Base-by-base conservation (phyloP, 2,113 vertebrate genomes). In the Cephalopholis sonnerati region DNA sequence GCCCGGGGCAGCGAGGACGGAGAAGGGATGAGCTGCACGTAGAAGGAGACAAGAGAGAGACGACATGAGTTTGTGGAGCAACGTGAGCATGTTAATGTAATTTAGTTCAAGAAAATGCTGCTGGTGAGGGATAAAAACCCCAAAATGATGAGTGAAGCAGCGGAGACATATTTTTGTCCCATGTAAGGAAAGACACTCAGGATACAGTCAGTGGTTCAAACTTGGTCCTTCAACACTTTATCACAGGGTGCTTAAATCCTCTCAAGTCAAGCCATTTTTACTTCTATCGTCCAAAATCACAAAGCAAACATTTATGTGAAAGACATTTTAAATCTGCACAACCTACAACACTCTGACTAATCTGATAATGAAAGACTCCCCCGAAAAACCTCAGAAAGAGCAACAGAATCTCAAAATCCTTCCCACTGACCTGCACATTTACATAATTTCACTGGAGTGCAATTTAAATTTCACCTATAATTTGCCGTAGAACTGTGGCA, bases 1-100 rank as follows among this genome's bases (percentile, higher is more conserved):
- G 51, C 96, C 89, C 25, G 92, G 93, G 32, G 95, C 93, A 2
- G 93, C 95, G 89, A 99, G 93, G 95, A 99, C 95, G 90, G 98
- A 94, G 96, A 99, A 96, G 92, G 97, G 97, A 96, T 98, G 97
- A 96, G 97, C 98, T 99, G 92, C 54, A 69, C 3, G 6, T 8
- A 75, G n/a, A 66, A 62, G 29, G 58, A 2, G 32, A 36, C 32
- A 36, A 36, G 44, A 27, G 51, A 71, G 66, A 32, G 44, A 27
- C 13, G 18, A 7, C 27, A 63, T 64, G 25, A 69, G 53, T 64
- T 32, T n/a, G 54, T 6, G n/a, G 55, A 32, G 20, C 46, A 10
- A 7, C 3, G 13, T 1, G 41, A 74, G 18, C 46, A 58, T 18
- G 36, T 53, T 25, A 16, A 1, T 44, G 55, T 39, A 1, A 32